Conservation (phyloP, 2,888 invertebrate species). For the Silvanus unidentatus region DNA sequence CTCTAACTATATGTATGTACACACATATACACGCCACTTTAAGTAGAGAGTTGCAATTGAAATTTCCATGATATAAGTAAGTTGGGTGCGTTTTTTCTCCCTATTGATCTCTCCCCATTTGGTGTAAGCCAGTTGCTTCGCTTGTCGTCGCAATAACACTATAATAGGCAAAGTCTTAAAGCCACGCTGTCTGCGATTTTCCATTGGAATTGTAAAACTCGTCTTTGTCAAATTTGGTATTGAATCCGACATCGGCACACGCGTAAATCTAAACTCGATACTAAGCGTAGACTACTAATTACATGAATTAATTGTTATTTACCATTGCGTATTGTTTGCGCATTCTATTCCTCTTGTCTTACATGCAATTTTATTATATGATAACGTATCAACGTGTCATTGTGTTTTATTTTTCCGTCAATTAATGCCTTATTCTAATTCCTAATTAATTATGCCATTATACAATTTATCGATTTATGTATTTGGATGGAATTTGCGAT, state of each 20-base stretch:
- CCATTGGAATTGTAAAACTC: conserved; percentile 43
- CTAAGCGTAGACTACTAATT: conserved; percentile 44
- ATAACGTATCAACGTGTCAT: too few species aligned
- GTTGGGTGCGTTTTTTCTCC: conserved; percentile 36
- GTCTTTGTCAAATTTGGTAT: conserved; percentile 48
- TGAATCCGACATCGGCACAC: conserved; percentile 40
- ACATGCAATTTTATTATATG: too few species aligned
- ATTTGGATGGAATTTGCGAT: too few species aligned
- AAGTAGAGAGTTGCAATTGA: conserved; percentile 29
- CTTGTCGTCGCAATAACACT: conserved; percentile 39
- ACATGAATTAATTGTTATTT: conserved; percentile 46
- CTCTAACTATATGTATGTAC: too few species aligned
- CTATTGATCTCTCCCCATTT: conserved; percentile 37
- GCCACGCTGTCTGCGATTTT: conserved; percentile 46
- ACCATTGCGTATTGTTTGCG: conserved; percentile 25
- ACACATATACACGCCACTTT: too few species aligned
- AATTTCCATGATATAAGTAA: conserved; percentile 45
- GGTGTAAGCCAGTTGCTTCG: conserved; percentile 31
- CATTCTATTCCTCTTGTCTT: conserved; percentile 18
- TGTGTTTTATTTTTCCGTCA: too few species aligned
- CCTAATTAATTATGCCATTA: too few species aligned
- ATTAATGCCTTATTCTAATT: too few species aligned
- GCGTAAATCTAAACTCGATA: conserved; percentile 42
- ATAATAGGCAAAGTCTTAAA: conserved; percentile 44
- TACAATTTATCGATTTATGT: too few species aligned